A percentile compares a stretch with the other conserved stretches of the same genome.
These are phyloP conservation scores for Magallana angulata DNA, from an alignment of 1,140 invertebrate genomes.

Conservation along the genomic window DNA sequence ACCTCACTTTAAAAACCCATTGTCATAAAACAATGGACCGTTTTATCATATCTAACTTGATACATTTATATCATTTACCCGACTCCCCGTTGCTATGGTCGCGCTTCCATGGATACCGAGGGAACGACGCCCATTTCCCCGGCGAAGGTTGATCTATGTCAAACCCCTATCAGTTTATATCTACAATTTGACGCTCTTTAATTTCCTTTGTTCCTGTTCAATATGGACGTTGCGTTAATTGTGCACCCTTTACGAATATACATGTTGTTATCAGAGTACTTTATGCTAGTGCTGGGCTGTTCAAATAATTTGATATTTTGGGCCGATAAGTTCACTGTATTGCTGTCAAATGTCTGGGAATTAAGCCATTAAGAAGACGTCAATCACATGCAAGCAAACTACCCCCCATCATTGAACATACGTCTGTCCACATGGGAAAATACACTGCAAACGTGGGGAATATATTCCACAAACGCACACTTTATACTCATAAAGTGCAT, in stretches of 20 bases:
- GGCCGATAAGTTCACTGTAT: slow-evolving; percentile 26
- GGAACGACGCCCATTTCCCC: background rate
- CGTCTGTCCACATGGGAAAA: background rate
- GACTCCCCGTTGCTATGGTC: background rate
- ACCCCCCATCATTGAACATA: background rate
- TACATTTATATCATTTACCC: background rate
- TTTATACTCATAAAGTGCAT: no score
- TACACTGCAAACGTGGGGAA: background rate
- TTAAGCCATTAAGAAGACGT: background rate
- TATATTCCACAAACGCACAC: background rate
- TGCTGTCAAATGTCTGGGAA: background rate
- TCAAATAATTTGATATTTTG: slow-evolving; percentile 36
- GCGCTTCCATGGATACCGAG: slow-evolving; percentile 15
- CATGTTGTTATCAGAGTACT: slow-evolving; percentile 1
- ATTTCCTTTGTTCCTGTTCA: slow-evolving; percentile 16
- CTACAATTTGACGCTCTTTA: slow-evolving; percentile 33
- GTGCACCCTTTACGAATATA: background rate
- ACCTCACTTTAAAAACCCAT: background rate
- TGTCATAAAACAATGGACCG: slow-evolving; percentile 16
- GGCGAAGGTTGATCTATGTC: slow-evolving; percentile 17
- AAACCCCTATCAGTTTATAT: slow-evolving; percentile 3
- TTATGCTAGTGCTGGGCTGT: slow-evolving; percentile 2
- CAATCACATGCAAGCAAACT: background rate
- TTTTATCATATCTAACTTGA: background rate
- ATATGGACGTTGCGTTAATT: slow-evolving; percentile 9